Evolutionary conservation across 2,113 vertebrate species (phyloP).

Genomic region (Pardalotus punctatus): DNA sequence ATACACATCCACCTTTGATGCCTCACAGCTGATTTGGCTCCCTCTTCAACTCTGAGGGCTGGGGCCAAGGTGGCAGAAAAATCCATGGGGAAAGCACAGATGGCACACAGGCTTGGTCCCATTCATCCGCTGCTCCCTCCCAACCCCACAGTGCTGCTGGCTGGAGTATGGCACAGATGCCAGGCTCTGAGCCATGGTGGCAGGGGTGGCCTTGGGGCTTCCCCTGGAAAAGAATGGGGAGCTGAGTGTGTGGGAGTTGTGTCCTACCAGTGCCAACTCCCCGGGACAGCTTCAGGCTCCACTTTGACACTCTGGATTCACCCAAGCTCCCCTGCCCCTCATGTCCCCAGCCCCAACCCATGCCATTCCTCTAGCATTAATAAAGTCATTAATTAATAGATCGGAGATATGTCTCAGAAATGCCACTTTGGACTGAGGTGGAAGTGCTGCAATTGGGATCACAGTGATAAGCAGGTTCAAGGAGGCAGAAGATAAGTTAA

Average conservation of each 20-base stretch:
- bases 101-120: not conserved
- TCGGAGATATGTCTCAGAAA: not conserved
- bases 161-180: not conserved
- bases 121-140: not conserved
- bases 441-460: not conserved
- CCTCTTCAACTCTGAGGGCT: not conserved
- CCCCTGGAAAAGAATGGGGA: not conserved
- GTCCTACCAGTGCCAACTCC: not conserved
- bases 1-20: fast-evolving
- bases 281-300: fast-evolving
- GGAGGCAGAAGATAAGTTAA: slow-evolving; percentile 26
- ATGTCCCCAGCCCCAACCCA: not conserved
- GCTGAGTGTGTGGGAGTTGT: not conserved
- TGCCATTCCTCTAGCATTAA: not conserved
- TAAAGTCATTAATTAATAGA: slow-evolving; percentile 9
- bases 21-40: not conserved
- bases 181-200: fast-evolving
- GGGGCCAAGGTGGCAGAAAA: not conserved
- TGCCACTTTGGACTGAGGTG: not conserved
- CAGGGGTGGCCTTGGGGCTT: not conserved
- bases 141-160: not conserved
- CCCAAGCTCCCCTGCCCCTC: not conserved
- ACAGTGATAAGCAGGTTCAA: not conserved
- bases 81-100: not conserved
- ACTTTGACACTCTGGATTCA: not conserved